Evolutionary conservation across 2,797 vertebrate species (phyloP).

Genomic region (Molossus alvarezi): DNA sequence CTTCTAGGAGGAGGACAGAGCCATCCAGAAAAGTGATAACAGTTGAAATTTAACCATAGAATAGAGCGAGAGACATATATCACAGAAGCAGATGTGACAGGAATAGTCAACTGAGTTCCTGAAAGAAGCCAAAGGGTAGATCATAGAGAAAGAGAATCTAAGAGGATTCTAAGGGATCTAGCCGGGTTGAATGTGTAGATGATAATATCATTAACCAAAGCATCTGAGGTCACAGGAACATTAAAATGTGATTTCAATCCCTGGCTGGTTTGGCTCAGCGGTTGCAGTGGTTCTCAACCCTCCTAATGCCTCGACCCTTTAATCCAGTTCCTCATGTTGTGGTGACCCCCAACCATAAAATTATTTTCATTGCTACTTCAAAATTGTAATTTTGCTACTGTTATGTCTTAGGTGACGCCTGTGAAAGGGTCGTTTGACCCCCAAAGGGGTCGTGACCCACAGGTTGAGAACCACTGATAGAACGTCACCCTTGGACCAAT

Average conservation of each 20-base stretch:
- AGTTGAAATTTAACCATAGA: not conserved
- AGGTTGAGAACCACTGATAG: too few species aligned
- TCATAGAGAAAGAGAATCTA: not conserved
- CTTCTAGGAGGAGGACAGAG: not conserved
- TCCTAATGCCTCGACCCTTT: too few species aligned
- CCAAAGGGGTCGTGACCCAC: too few species aligned
- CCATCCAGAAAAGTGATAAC: not conserved
- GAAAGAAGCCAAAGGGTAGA: not conserved
- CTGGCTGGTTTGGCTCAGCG: too few species aligned
- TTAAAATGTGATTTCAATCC: not conserved
- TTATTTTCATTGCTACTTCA: too few species aligned
- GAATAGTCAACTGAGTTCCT: not conserved
- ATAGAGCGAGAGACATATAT: not conserved
- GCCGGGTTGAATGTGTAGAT: not conserved
- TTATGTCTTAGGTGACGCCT: too few species aligned
- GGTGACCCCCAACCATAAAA: too few species aligned
- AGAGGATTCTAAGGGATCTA: not conserved
- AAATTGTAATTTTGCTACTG: too few species aligned
- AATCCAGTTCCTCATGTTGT: too few species aligned
- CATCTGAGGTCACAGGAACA: not conserved
- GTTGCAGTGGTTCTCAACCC: too few species aligned
- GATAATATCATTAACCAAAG: not conserved
- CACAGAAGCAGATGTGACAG: not conserved
- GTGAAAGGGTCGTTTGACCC: too few species aligned
- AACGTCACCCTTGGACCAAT: too few species aligned